Conservation (phyloP, 2,888 invertebrate genomes). For the Dryadula phaetusa region DNA sequence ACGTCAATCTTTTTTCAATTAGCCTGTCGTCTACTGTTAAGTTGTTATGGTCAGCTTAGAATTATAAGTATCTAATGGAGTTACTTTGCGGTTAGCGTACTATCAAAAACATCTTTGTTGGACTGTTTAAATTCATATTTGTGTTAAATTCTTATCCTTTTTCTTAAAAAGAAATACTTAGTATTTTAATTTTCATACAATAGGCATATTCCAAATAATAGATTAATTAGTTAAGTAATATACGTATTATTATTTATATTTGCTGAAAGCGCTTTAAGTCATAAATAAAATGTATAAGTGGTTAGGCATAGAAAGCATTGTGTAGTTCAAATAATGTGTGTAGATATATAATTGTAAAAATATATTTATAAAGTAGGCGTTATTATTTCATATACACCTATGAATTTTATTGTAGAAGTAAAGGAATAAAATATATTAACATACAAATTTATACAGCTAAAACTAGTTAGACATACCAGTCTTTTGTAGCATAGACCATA, state of each 20-base stretch:
- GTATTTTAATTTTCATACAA: too few relatives aligned
- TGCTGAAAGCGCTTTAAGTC: not conserved
- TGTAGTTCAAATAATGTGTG: not conserved
- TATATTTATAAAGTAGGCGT: not conserved
- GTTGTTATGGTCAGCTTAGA: not conserved
- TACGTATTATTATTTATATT: not conserved
- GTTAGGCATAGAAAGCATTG: not conserved
- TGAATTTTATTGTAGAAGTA: not conserved
- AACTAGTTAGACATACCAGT: not conserved
- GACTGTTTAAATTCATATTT: not conserved
- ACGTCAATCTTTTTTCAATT: slow-evolving; percentile 15
- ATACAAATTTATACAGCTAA: not conserved
- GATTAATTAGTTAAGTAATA: not conserved
- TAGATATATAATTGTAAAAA: not conserved
- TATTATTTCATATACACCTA: not conserved
- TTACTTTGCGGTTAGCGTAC: not conserved
- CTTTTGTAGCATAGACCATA: not conserved
- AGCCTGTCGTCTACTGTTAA: slow-evolving; percentile 17
- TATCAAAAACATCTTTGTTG: not conserved
- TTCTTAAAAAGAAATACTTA: too few relatives aligned
- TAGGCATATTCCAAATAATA: too few relatives aligned
- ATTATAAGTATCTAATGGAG: not conserved
- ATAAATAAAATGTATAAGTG: not conserved
- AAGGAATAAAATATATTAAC: not conserved
- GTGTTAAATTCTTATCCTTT: too few relatives aligned